Conservation (phyloP, 1,140 invertebrate species). For the Calycopis cecrops region DNA sequence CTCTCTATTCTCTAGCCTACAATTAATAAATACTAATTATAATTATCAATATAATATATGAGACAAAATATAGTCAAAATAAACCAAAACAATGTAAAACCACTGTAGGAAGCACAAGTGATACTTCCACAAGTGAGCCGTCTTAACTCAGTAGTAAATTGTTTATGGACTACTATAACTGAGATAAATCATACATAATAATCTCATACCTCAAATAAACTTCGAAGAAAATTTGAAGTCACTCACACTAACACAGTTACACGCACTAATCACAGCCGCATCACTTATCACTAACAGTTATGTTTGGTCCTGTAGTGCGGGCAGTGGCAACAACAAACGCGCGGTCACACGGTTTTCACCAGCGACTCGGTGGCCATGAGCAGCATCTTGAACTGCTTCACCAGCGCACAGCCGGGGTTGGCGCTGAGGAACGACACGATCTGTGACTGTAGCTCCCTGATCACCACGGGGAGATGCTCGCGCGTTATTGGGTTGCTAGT, state of each 20-base stretch:
- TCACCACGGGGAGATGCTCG: constrained; percentile 88
- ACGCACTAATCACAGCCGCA: constrained; percentile 4
- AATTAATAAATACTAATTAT: too few species aligned
- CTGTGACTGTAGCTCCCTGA: constrained; percentile 85
- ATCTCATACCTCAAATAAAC: too few species aligned
- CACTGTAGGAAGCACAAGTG: too few species aligned
- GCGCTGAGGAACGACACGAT: constrained; percentile 81
- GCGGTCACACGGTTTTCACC: constrained; percentile 46
- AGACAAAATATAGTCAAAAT: too few species aligned
- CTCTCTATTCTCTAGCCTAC: too few species aligned
- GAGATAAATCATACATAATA: too few species aligned
- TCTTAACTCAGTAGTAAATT: too few species aligned
- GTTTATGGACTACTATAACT: too few species aligned
- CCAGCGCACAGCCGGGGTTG: constrained; percentile 82
- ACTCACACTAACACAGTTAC: background rate
- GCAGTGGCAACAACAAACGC: constrained; percentile 27
- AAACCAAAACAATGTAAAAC: too few species aligned
- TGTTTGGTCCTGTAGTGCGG: constrained; percentile 20
- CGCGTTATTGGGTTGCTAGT: constrained; percentile 83
- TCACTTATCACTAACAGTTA: constrained; percentile 11
- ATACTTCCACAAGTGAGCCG: too few species aligned
- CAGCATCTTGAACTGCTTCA: constrained; percentile 84
- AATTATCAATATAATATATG: too few species aligned
- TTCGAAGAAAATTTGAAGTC: too few species aligned
- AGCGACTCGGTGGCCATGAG: constrained; percentile 85